Evolutionary conservation across 2,797 vertebrate species (phyloP).

Genomic region (Coracias cyanogaster): DNA sequence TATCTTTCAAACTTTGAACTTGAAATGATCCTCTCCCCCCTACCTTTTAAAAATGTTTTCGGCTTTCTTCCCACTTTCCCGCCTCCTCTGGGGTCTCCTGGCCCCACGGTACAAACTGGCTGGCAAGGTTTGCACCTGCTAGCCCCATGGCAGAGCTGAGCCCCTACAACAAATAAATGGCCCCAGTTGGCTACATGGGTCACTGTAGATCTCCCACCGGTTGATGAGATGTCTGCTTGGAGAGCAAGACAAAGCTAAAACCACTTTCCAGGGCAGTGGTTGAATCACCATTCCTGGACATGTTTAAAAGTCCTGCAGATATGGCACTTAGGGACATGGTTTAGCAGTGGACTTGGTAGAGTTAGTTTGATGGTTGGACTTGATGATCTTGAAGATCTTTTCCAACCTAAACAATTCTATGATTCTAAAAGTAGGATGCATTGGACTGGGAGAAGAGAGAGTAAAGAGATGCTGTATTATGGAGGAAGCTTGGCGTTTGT

Average conservation of each 20-base stretch:
- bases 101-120: neutral
- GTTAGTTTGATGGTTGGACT: too few relatives aligned
- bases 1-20: slow-evolving; percentile 75
- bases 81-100: neutral
- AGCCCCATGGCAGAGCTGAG: neutral
- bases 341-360: too few relatives aligned
- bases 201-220: neutral
- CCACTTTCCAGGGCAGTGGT: too few relatives aligned
- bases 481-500: neutral
- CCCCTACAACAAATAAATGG: fast-evolving
- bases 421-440: neutral
- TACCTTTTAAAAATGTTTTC: neutral
- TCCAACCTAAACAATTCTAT: too few relatives aligned
- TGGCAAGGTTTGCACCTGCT: neutral
- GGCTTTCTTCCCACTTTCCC: neutral
- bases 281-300: too few relatives aligned
- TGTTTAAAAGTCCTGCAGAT: too few relatives aligned
- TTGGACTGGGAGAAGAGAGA: neutral
- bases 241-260: neutral
- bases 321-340: too few relatives aligned
- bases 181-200: neutral
- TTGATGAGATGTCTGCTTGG: neutral
- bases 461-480: neutral
- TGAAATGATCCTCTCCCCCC: neutral
- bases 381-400: too few relatives aligned